A percentile compares a stretch with the other conserved stretches of the same genome.
Evolutionary conservation across 2,888 invertebrate genomes (phyloP).

Genomic region (Callinectes sapidus): DNA sequence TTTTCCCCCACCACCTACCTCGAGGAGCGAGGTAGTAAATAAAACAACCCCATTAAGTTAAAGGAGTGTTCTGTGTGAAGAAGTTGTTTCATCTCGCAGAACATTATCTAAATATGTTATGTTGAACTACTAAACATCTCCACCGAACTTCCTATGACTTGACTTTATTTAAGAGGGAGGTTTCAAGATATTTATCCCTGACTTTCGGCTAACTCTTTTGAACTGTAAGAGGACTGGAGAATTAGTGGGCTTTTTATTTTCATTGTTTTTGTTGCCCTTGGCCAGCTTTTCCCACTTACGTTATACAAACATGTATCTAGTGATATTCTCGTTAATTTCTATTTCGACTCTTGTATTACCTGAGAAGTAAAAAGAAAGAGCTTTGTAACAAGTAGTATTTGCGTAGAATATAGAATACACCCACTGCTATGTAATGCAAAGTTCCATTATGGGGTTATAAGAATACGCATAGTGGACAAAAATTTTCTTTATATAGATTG

Average conservation of each 20-base stretch:
- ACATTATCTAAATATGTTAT: neutral
- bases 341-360: too few relatives aligned
- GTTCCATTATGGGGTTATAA: neutral
- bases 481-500: neutral
- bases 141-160: too few relatives aligned
- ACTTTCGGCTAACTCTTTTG: too few relatives aligned
- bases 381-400: too few relatives aligned
- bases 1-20: neutral
- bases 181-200: too few relatives aligned
- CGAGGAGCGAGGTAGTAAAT: neutral
- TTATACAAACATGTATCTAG: too few relatives aligned
- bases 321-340: too few relatives aligned
- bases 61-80: neutral
- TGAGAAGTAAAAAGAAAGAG: neutral
- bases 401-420: neutral
- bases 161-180: too few relatives aligned
- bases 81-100: neutral
- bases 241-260: too few relatives aligned
- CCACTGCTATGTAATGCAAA: neutral
- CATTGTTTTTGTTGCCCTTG: too few relatives aligned
- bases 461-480: neutral
- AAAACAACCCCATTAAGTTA: neutral
- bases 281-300: too few relatives aligned
- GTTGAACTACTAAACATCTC: neutral
- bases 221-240: too few relatives aligned